Base-by-base conservation (phyloP, 92 coral and sea anemone genomes). In the Ricordea florida region DNA sequence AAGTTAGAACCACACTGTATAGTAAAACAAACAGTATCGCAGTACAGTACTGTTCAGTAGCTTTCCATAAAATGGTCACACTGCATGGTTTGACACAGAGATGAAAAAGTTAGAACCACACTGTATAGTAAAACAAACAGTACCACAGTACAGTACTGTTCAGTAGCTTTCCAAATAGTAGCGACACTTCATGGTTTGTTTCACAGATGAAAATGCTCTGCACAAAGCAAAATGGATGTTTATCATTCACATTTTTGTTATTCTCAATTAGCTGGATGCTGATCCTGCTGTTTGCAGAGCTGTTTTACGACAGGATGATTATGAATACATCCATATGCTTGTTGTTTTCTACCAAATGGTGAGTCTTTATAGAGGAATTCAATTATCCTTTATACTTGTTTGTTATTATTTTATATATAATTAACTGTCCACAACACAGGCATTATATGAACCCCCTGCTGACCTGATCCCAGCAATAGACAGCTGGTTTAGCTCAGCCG, bases 311-410 rank as follows among this genome's bases (percentile, higher is more conserved):
- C 89, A 82, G 42, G 89, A 88, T 49, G 89, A 82, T 63, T 94
- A 85, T 76, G 84, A 79, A 24, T 87, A 87, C 68, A 62, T 94
- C 27, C 87, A 91, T 36, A 87, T 93, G 53, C 53, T 92, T 60
- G 98, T 91, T 28, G 85, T 68, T 20, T 94, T 85, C 57, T 91
- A 80, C 58, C 98, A 94, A 68, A 94, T 94, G 98, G 98, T 91
- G 28, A 73, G 93, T 51, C 37, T 36, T 32, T 62, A 37, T 37
- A n/a, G 10, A n/a, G n/a, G 15, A 11, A 57, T 3, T 30, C 35
- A 37, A 8, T n/a, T 8, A 8, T 37, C 9, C 8, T 37, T n/a
- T 8, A 8, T 8, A 37, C n/a, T n/a, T 8, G 8, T 8, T n/a
- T 37, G 9, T 37, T 37, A 8, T 37, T 37, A n/a, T 37, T 37